phyloP scores from a whole-genome alignment of 2,888 invertebrate genomes.

The Hartigia nigra region DNA sequence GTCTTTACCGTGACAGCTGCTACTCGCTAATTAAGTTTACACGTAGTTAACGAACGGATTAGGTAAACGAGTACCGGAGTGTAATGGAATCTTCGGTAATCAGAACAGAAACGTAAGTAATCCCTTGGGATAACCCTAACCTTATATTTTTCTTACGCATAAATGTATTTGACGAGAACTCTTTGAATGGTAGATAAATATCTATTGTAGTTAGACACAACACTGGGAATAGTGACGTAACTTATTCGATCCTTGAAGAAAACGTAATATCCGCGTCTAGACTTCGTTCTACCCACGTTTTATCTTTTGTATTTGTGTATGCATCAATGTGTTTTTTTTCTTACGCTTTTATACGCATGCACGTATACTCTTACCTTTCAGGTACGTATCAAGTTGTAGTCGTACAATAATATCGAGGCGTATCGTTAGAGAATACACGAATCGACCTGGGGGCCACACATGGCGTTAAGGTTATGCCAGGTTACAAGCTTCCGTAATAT shows the following conservation, averaged over 20 bases:
- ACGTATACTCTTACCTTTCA: neutral
- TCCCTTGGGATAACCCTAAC: neutral
- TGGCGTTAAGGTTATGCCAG: conserved; percentile 15
- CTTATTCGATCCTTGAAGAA: conserved; percentile 13
- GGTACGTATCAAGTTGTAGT: neutral
- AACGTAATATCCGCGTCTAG: conserved; percentile 29
- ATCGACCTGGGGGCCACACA: conserved; percentile 26
- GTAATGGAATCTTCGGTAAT: neutral
- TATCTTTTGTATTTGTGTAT: neutral
- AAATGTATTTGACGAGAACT: neutral
- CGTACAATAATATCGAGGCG: conserved; percentile 23
- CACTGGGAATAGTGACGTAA: conserved; percentile 20
- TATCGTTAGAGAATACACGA: conserved; percentile 24
- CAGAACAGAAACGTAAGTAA: neutral
- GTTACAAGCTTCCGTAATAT: neutral
- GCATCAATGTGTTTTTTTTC: neutral
- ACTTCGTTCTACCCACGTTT: conserved; percentile 6
- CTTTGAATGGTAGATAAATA: neutral
- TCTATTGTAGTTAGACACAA: conserved; percentile 33
- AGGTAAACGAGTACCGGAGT: neutral
- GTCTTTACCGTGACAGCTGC: neutral
- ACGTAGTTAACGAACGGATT: conserved; percentile 21
- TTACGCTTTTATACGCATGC: conserved; percentile 15
- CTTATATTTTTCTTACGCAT: neutral
- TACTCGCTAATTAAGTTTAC: conserved; percentile 51